Conservation (phyloP, 1,140 invertebrate species). For the Drepana arcuata region DNA sequence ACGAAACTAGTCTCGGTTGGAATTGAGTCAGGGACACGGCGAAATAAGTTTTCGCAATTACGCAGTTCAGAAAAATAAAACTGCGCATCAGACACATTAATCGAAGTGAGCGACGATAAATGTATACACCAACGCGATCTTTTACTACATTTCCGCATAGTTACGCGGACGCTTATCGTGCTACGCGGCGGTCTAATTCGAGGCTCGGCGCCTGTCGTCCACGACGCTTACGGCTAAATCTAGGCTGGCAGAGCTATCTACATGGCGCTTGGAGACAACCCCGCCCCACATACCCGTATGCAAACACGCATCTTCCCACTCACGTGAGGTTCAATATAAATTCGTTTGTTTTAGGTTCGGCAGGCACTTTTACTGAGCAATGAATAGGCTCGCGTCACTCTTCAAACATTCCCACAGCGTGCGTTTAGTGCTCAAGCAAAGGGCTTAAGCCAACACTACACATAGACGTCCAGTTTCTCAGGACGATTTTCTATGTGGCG, state of each 20-base stretch:
- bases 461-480: slow-evolving; percentile 39
- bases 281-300: too few species aligned
- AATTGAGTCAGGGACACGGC: slow-evolving; percentile 39
- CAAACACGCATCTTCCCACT: too few species aligned
- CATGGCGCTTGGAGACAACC: slow-evolving; percentile 24
- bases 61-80: slow-evolving; percentile 31
- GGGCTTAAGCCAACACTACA: too few species aligned
- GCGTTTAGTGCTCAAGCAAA: too few species aligned
- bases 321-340: too few species aligned
- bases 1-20: too few species aligned
- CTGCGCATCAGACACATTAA: slow-evolving; percentile 37
- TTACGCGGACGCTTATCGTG: slow-evolving; percentile 43
- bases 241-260: too few species aligned
- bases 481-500: slow-evolving; percentile 51
- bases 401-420: too few species aligned
- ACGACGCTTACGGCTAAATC: slow-evolving; percentile 40
- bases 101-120: slow-evolving; percentile 49
- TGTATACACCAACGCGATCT: slow-evolving; percentile 54
- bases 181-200: slow-evolving; percentile 51
- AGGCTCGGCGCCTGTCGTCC: slow-evolving; percentile 47
- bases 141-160: slow-evolving; percentile 64
- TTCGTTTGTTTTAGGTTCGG: too few species aligned
- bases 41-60: slow-evolving; percentile 35
- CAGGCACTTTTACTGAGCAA: too few species aligned
- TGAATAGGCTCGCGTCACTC: too few species aligned